Percentiles rank a stretch among this genome's conserved stretches.
Evolutionary conservation across 2,888 invertebrate species (phyloP).

Genomic region (Antheraea assamensis): DNA sequence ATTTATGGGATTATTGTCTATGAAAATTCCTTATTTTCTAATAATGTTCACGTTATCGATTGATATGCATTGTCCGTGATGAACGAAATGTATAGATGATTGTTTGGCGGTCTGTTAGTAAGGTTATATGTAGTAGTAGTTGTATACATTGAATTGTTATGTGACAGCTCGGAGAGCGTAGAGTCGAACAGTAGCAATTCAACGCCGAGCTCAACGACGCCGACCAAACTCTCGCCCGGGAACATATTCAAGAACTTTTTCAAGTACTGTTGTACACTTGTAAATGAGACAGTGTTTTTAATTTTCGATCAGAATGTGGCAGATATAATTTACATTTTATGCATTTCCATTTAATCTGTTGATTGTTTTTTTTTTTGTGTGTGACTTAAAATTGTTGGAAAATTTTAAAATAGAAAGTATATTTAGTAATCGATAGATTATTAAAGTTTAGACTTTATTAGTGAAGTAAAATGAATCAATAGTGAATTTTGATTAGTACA

Average conservation of each 20-base stretch:
- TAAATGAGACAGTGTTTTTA: constrained; percentile 5
- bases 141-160: constrained; percentile 14
- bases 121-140: not conserved
- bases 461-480: too few relatives aligned
- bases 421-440: not conserved
- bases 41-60: too few relatives aligned
- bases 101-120: not conserved
- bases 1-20: not conserved
- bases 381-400: not conserved
- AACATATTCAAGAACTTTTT: constrained; percentile 98
- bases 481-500: too few relatives aligned
- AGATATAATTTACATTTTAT: not conserved
- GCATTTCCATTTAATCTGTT: not conserved
- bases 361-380: not conserved
- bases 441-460: too few relatives aligned
- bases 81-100: not conserved
- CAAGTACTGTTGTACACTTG: constrained; percentile 88
- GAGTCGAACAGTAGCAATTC: constrained; percentile 76
- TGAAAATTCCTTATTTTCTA: not conserved
- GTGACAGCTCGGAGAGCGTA: constrained; percentile 66
- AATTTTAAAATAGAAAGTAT: not conserved
- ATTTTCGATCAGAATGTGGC: constrained; percentile 4
- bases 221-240: constrained; percentile 91
- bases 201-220: constrained; percentile 75
- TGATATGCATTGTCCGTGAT: not conserved